phyloP scores from a whole-genome alignment of 2,888 invertebrate genomes.

The Eupithecia vulgata region DNA sequence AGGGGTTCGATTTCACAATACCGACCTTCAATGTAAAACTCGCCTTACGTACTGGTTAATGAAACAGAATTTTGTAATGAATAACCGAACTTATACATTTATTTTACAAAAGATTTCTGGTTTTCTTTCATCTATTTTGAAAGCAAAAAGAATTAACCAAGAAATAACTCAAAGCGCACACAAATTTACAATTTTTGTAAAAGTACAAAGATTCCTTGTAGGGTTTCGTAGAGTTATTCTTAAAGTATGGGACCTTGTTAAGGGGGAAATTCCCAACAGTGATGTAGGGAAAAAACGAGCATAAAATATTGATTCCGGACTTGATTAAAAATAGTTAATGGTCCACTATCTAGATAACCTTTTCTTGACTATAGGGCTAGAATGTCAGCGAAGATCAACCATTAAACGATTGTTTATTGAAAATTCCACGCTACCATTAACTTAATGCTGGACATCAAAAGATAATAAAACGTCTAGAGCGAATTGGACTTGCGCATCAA shows the following conservation, averaged over 20 bases:
- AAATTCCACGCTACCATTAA: conserved; percentile 45
- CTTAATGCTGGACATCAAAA: conserved; percentile 45
- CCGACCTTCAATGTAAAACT: conserved; percentile 57
- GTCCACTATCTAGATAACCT: conserved; percentile 10
- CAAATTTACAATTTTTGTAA: background rate
- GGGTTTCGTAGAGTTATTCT: background rate
- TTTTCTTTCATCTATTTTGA: conserved; percentile 3
- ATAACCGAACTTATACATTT: background rate
- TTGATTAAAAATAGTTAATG: background rate
- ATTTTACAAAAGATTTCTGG: background rate
- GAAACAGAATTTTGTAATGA: conserved; percentile 33
- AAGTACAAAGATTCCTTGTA: background rate
- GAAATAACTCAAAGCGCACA: background rate
- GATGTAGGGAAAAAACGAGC: background rate
- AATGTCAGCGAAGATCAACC: background rate
- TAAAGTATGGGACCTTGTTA: background rate
- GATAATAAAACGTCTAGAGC: too few relatives aligned
- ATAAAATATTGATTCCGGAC: background rate
- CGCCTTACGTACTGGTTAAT: conserved; percentile 54
- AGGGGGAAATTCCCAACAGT: background rate
- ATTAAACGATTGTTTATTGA: conserved; percentile 45
- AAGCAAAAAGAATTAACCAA: background rate
- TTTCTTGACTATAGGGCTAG: background rate
- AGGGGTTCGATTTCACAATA: conserved; percentile 48
- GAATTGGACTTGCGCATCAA: too few relatives aligned